Percentiles rank a stretch among this genome's conserved stretches.
Conservation (phyloP, 2,797 vertebrate species). For the Bradypodion pumilum region DNA sequence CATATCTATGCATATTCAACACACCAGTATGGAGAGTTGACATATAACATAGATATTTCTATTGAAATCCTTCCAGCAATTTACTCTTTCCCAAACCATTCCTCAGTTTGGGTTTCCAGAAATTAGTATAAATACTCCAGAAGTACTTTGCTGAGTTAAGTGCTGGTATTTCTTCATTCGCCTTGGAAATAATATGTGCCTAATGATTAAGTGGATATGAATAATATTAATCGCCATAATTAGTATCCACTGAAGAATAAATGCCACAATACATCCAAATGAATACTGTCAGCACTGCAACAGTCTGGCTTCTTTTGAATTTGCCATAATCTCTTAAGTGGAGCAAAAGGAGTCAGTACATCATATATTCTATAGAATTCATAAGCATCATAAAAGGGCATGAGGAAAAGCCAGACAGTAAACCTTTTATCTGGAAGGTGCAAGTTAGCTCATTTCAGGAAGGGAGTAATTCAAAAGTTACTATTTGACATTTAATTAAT, state of each 20-base stretch:
- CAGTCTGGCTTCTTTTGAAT: slow-evolving; percentile 11
- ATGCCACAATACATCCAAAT: slow-evolving; percentile 5
- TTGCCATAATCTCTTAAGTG: slow-evolving; percentile 5
- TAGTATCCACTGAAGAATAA: slow-evolving; percentile 23
- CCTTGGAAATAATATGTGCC: slow-evolving; percentile 17
- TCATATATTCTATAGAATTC: not conserved
- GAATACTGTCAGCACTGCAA: not conserved
- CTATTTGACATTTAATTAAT: not conserved
- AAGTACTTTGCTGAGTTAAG: not conserved
- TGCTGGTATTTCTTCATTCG: slow-evolving; percentile 1
- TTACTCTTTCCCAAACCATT: not conserved
- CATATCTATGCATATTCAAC: too few species aligned
- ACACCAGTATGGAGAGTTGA: too few species aligned
- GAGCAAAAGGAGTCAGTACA: not conserved
- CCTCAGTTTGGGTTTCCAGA: not conserved
- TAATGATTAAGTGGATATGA: slow-evolving; percentile 6
- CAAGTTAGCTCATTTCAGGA: not conserved
- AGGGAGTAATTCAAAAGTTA: not conserved
- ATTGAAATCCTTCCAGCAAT: not conserved
- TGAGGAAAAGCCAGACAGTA: not conserved
- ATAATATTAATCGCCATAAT: slow-evolving; percentile 28
- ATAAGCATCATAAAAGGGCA: not conserved
- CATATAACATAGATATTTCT: not conserved
- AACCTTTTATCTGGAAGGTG: slow-evolving; percentile 15
- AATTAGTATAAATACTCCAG: not conserved